Evolutionary conservation across 2,797 vertebrate genomes (phyloP).

Genomic region (Anguilla marmorata): DNA sequence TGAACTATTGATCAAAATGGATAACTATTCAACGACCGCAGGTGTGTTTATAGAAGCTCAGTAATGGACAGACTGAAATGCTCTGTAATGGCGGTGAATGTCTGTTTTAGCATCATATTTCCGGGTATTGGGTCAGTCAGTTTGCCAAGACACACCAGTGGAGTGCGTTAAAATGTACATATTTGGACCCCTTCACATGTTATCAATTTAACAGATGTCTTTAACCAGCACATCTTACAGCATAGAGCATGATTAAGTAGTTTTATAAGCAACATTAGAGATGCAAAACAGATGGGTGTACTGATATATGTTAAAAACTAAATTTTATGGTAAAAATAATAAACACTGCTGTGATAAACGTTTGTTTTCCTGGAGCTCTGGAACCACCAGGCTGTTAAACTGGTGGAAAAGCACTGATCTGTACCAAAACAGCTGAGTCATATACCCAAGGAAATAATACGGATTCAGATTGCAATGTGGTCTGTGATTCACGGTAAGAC

Average conservation of each 20-base stretch:
- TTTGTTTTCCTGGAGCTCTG: no score
- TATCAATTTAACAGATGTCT: neutral
- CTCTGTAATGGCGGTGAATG: neutral
- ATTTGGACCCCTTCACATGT: neutral
- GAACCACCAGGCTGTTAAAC: no score
- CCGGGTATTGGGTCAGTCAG: neutral
- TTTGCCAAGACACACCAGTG: neutral
- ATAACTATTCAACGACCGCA: conserved; percentile 16
- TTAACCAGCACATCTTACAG: no score
- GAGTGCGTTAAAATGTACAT: neutral
- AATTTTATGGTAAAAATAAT: no score
- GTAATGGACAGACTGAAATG: conserved; percentile 10
- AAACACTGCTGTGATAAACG: no score
- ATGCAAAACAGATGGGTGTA: no score
- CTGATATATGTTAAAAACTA: no score
- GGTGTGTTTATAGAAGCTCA: conserved; percentile 35
- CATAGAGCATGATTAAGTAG: no score
- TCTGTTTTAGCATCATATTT: neutral
- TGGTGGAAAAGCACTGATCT: no score
- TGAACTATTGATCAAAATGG: conserved; percentile 47
- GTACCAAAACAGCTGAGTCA: neutral
- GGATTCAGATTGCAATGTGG: neutral
- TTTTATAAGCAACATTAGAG: no score
- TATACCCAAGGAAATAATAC: neutral
- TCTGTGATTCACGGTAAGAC: neutral